phyloP scores from a whole-genome alignment of 2,113 vertebrate genomes.

The Pseudorasbora parva region DNA sequence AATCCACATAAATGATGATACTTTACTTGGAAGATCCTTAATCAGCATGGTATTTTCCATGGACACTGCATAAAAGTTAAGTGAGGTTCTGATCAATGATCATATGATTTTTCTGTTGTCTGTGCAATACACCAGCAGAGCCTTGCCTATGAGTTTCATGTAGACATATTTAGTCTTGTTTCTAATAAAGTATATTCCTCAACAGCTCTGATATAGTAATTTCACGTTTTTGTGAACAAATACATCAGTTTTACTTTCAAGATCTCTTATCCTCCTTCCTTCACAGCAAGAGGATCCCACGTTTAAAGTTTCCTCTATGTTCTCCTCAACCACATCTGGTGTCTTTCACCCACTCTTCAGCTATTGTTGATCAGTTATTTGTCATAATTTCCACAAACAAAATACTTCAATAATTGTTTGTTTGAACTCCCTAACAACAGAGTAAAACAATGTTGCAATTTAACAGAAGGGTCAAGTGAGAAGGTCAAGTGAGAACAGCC shows the following conservation, averaged over 20 bases:
- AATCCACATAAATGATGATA: neutral
- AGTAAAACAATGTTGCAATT: conserved; percentile 14
- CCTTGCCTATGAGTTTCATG: neutral
- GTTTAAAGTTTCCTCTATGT: neutral
- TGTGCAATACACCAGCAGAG: neutral
- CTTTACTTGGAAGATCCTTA: neutral
- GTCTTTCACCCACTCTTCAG: neutral
- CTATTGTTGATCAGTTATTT: conserved; percentile 29
- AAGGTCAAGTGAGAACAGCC: neutral
- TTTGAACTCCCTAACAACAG: conserved; percentile 29
- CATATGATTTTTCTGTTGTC: neutral
- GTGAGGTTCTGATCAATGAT: neutral
- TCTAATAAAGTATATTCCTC: neutral
- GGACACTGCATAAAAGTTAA: neutral
- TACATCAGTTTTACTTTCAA: neutral
- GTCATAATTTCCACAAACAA: conserved; percentile 21
- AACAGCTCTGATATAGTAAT: neutral
- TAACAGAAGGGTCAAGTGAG: neutral
- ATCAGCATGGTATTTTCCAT: neutral
- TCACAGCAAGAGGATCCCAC: neutral
- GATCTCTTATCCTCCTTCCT: neutral
- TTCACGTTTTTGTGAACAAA: neutral
- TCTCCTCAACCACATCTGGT: conserved; percentile 28
- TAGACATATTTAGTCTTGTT: neutral
- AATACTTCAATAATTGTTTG: conserved; percentile 13